Evolutionary conservation across 2,797 vertebrate genomes (phyloP).

Genomic region (Parauchenoglanis punctatus): DNA sequence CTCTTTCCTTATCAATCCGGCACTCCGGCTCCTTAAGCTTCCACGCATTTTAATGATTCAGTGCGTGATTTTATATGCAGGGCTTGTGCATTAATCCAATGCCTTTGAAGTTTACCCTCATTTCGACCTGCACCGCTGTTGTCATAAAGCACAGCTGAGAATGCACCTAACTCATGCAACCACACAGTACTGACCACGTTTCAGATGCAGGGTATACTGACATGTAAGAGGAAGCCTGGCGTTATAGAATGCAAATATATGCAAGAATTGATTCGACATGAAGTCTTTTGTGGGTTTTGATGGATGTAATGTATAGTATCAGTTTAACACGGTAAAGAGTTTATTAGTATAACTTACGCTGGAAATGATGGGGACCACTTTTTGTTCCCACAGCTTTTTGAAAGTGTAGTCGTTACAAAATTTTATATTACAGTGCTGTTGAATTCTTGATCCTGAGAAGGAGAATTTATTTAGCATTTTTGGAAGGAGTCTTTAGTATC

Average conservation of each 20-base stretch:
- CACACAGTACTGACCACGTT: neutral
- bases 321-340: neutral
- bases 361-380: neutral
- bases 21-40: constrained; percentile 17
- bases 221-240: neutral
- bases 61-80: constrained; percentile 27
- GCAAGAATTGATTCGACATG: neutral
- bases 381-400: neutral
- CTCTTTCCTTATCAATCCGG: constrained; percentile 20
- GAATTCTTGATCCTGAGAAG: neutral
- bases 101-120: constrained; percentile 38
- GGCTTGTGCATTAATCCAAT: constrained; percentile 20
- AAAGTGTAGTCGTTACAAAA: neutral
- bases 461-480: neutral
- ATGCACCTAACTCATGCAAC: constrained; percentile 15
- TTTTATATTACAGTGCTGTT: neutral
- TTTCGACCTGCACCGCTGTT: constrained; percentile 19
- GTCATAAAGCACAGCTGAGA: constrained; percentile 10
- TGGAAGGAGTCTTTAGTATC: neutral
- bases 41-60: constrained; percentile 37
- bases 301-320: neutral
- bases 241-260: neutral
- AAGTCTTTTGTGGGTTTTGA: neutral
- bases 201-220: neutral
- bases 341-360: neutral